Conservation (phyloP, 2,797 vertebrate species). For the Sternarchorhynchus goeldii region DNA sequence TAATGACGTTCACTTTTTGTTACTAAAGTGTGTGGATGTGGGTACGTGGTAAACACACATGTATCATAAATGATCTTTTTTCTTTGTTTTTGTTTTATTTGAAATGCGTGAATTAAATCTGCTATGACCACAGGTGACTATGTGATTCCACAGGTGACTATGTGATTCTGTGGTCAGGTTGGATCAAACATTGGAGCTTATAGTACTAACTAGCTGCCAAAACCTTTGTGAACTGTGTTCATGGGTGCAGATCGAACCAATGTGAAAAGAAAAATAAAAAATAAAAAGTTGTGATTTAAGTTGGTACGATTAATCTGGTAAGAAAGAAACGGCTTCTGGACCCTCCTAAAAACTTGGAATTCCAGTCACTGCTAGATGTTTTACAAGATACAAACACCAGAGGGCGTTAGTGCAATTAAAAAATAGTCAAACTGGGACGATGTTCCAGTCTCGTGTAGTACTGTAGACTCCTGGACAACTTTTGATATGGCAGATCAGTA, state of each 20-base stretch:
- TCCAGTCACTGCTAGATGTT: neutral
- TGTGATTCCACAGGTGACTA: conserved; percentile 16
- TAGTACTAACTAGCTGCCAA: too few species aligned
- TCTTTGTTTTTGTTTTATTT: conserved; percentile 80
- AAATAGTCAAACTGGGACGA: neutral
- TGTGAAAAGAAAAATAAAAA: too few species aligned
- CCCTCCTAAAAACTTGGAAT: too few species aligned
- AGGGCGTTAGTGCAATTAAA: conserved; percentile 4
- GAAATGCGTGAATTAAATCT: conserved; percentile 99
- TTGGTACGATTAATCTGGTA: too few species aligned
- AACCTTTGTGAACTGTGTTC: too few species aligned
- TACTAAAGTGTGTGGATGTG: conserved; percentile 92
- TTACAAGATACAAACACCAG: conserved; percentile 12
- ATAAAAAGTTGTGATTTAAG: too few species aligned
- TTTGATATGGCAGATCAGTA: too few species aligned
- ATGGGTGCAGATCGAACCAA: too few species aligned
- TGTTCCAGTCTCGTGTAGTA: neutral
- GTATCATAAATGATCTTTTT: conserved; percentile 97
- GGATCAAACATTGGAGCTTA: neutral
- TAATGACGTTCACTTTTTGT: conserved; percentile 99
- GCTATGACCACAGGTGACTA: conserved; percentile 81
- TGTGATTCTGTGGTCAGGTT: neutral
- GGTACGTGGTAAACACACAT: conserved; percentile 99
- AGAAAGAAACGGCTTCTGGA: too few species aligned
- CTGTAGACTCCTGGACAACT: too few species aligned